Base-by-base conservation (phyloP, 2,888 invertebrate genomes). In the Temnothorax ravouxi region DNA sequence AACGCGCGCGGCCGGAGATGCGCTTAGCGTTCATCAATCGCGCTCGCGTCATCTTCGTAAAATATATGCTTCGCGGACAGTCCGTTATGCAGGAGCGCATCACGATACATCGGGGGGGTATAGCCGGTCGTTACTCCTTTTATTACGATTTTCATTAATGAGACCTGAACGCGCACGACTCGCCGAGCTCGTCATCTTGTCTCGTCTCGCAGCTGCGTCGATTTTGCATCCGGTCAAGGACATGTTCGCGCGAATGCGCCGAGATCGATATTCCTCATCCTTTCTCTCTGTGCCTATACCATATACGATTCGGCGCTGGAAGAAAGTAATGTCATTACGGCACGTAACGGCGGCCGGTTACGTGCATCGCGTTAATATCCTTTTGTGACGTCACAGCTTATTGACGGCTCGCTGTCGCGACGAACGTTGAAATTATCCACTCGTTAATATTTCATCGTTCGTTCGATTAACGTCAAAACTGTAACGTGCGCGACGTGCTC, bases 391-490 rank as follows among this genome's bases (percentile, higher is more conserved):
- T 62, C 15, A 6, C 15, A 6, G 50, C 54, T 75, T 75, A 84
- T 64, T 76, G 81, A 74, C 61, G 52, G 62, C 44, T 11, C 21
- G 72, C 41, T 61, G 29, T 66, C 61, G 71, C 66, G 77, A 79
- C 3, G 76, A 71, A 82, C 50, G 21, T 81, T 0, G 82, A 75
- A 82, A 66, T 81, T 81, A 74, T 81, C 50, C 66, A 81, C 84
- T 88, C 87, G 87, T 88, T 87, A 89, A 88, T 84, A 84, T 83
- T 87, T 87, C 85, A 89, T 86, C 67, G 87, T 79, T 47, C 47
- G 61, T 81, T 62, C 77, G 74, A 81, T 81, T 66, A 72, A 82
- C 56, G 84, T 74, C 74, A 61, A 75, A 76, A 69, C 25, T 61
- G 72, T 59, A 72, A 61, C 47, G 13, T 15, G 44, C 25, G 80